These are phyloP conservation scores for Rhinoderma darwinii DNA, from an alignment of 2,113 vertebrate genomes.

Conservation along the genomic window DNA sequence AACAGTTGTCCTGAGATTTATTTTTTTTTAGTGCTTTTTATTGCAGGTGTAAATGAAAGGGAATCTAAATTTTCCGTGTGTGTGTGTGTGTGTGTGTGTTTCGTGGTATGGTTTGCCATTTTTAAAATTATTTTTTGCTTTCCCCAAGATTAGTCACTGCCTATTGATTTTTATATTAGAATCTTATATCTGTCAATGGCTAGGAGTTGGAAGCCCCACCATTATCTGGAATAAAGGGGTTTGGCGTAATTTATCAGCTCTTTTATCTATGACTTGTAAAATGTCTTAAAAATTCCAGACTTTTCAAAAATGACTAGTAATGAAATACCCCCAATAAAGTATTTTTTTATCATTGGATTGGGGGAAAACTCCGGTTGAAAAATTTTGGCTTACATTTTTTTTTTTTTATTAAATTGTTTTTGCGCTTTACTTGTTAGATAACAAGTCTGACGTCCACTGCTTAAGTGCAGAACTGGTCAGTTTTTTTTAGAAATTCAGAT, in stretches of 20 bases:
- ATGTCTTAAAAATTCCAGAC: background rate
- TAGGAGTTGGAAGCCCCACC: background rate
- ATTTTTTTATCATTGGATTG: background rate
- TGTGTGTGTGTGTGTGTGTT: too few species aligned
- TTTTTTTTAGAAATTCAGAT: background rate
- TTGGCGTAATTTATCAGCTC: background rate
- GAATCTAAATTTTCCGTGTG: background rate
- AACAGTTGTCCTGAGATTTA: background rate
- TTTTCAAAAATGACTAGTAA: too few species aligned
- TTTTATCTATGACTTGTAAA: background rate
- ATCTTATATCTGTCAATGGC: background rate
- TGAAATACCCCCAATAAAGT: too few species aligned
- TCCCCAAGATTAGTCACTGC: background rate
- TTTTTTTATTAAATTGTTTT: too few species aligned
- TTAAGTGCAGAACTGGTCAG: too few species aligned
- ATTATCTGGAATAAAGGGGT: background rate
- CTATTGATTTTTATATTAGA: background rate
- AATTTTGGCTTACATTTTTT: too few species aligned
- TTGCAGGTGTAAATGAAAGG: background rate
- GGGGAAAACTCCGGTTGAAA: too few species aligned
- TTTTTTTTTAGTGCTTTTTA: background rate
- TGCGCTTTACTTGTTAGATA: too few species aligned
- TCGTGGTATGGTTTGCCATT: background rate
- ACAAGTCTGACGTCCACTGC: too few species aligned
- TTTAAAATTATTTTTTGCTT: background rate